Evolutionary conservation across 2,797 vertebrate species (phyloP), one percentile per base, ranked within the genome.

Genomic region (Liasis olivaceus): DNA sequence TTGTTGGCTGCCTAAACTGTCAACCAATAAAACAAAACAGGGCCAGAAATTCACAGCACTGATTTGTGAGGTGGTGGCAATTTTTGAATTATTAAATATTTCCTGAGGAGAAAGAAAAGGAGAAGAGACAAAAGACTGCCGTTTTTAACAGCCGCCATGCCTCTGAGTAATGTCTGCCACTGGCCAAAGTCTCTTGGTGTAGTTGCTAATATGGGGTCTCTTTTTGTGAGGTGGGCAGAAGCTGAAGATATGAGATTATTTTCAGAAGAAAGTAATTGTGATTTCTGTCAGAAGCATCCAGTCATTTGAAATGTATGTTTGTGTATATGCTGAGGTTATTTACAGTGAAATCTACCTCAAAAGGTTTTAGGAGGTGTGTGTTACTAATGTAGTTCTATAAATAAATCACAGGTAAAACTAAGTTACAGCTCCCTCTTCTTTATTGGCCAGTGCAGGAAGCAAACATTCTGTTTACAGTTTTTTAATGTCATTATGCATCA

Each of bases 371-470:
- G 54, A 81, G 63, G 54, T 9, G 88, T 26, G 24, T 54, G n/a
- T 87, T 81, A 81, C 64, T 77, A 88, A 42, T 66, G 1, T n/a
- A 58, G 86, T 93, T 91, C 64, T 66, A 81, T 89, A 94, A 84
- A 47, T 63, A 89, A 89, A 92, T 92, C 60, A 56, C 59, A 47
- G 36, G 62, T 91, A 93, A 92, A 86, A 90, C 17, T 54, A 51
- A 14, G 90, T 69, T 69, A 36, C 56, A 51, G 4, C 63, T 59
- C 51, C 9, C 24, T 59, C 5, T 91, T 51, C 31, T 59, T 28
- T 88, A 3, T 7, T 64, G 60, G 88, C 89, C 88, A 47, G 2
- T 8, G 31, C 86, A 47, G 62, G 24, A 93, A 64, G 85, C 91
- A 77, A 92, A 91, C 62, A 6, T 54, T 0, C 59, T 77, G 22